Conservation (phyloP, 2,797 vertebrate species). For the Cuniculus paca region DNA sequence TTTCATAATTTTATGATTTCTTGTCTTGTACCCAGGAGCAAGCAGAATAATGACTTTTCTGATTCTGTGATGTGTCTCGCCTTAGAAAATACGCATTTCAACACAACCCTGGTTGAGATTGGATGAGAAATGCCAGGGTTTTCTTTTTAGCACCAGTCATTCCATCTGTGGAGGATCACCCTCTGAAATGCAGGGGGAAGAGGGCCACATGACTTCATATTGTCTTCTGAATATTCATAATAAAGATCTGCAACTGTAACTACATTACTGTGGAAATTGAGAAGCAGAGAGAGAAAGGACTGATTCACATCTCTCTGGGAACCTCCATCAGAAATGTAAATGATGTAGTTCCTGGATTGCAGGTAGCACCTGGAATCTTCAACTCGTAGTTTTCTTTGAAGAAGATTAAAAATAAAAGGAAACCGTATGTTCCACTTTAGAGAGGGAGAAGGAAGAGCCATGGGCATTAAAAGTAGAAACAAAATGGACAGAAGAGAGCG, state of each 20-base stretch:
- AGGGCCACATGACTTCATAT: neutral
- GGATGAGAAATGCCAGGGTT: neutral
- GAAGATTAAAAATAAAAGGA: conserved; percentile 56
- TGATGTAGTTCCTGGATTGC: neutral
- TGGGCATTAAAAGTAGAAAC: neutral
- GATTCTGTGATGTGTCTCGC: neutral
- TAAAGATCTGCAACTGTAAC: neutral
- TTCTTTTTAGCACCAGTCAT: neutral
- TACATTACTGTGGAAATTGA: neutral
- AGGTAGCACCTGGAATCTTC: neutral
- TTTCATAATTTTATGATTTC: conserved; percentile 23
- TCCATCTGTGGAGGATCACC: neutral
- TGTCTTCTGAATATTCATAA: neutral
- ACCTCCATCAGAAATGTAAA: neutral
- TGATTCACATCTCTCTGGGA: neutral
- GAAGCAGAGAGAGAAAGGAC: neutral
- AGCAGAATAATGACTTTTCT: neutral
- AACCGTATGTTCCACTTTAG: neutral
- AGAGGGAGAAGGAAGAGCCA: neutral
- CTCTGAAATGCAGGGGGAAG: neutral
- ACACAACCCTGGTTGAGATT: neutral
- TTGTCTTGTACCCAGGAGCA: neutral
- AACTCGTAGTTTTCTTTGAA: neutral
- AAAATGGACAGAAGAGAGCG: neutral
- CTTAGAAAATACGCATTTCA: conserved; percentile 11